phyloP scores from a whole-genome alignment of 2,888 invertebrate species.

The Copidosoma aretas region DNA sequence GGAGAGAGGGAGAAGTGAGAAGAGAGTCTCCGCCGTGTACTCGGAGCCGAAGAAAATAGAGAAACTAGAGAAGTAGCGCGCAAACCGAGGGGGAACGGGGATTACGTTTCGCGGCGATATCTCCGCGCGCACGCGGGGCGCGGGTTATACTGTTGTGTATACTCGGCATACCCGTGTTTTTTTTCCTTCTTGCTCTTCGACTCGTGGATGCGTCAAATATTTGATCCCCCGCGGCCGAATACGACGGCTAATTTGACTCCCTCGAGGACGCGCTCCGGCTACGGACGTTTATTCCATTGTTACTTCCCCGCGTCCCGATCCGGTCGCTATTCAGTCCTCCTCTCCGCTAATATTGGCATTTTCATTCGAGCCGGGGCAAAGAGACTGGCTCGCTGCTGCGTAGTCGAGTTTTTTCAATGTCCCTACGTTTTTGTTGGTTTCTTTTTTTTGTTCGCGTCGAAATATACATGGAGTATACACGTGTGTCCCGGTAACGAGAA shows the following conservation, averaged over 20 bases:
- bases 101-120: too few species aligned
- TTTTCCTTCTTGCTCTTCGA: neutral
- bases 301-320: neutral
- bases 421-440: too few species aligned
- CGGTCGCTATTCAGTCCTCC: neutral
- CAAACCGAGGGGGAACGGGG: too few species aligned
- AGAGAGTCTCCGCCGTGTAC: neutral
- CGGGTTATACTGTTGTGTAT: too few species aligned
- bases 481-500: too few species aligned
- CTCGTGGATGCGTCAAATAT: neutral
- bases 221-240: neutral
- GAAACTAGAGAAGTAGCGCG: neutral
- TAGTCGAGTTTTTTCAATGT: neutral
- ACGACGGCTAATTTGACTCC: neutral
- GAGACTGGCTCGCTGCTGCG: neutral
- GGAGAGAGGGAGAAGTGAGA: neutral
- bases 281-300: neutral
- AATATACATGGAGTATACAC: too few species aligned
- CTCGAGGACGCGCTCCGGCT: neutral
- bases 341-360: neutral
- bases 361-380: neutral
- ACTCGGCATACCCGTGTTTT: neutral
- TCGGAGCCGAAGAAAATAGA: neutral
- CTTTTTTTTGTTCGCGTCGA: too few species aligned
- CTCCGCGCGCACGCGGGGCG: neutral